These are phyloP conservation scores for Tragelaphus strepsiceros DNA, from an alignment of 2,113 vertebrate species.

Conservation along the genomic window DNA sequence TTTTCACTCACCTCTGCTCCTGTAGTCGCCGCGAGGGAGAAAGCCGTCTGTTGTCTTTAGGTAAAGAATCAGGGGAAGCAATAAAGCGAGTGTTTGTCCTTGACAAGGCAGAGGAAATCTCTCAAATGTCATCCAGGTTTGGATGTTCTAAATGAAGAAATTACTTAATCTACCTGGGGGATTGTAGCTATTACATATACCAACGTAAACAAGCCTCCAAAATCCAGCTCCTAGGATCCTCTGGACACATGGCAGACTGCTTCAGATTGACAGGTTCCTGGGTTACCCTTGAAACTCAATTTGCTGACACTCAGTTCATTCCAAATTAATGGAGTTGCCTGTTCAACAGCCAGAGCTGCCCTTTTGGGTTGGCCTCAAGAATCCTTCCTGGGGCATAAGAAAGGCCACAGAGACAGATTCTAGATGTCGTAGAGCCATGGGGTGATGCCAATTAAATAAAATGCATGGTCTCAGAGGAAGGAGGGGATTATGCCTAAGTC, in stretches of 20 bases:
- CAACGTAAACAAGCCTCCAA: conserved; percentile 70
- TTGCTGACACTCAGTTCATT: conserved; percentile 73
- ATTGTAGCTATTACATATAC: conserved; percentile 71
- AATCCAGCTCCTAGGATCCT: conserved; percentile 55
- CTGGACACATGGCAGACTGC: not conserved
- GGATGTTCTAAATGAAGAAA: conserved; percentile 78
- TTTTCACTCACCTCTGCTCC: conserved; percentile 12
- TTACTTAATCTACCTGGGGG: conserved; percentile 77
- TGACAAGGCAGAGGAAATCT: conserved; percentile 69
- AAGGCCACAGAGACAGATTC: not conserved
- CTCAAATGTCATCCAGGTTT: conserved; percentile 69
- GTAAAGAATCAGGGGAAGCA: conserved; percentile 42
- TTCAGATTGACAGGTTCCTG: conserved; percentile 73
- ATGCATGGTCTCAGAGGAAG: not conserved
- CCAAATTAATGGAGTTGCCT: conserved; percentile 68
- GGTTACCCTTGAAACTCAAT: conserved; percentile 80
- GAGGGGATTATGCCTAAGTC: not conserved
- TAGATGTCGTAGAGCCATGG: not conserved
- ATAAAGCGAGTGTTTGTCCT: conserved; percentile 12
- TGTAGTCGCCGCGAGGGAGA: not conserved
- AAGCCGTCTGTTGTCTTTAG: conserved; percentile 41
- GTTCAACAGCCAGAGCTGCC: conserved; percentile 14
- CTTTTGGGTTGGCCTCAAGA: conserved; percentile 38
- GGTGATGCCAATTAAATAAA: not conserved
- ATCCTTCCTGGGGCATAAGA: not conserved